Conservation (phyloP, 2,888 invertebrate genomes). For the Dilophus febrilis region DNA sequence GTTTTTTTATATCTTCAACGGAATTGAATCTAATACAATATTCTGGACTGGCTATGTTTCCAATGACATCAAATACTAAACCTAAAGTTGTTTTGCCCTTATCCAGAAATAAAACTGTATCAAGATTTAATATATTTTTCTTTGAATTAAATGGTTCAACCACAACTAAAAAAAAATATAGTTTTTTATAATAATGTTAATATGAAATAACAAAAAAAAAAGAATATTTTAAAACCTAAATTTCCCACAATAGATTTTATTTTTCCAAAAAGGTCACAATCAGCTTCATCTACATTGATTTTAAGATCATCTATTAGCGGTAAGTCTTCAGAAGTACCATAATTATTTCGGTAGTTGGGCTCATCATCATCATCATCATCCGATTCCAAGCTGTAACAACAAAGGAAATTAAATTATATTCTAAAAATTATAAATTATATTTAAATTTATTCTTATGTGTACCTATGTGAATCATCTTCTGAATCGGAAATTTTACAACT, state of each 20-base stretch:
- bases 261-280: constrained; percentile 56
- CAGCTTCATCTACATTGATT: constrained; percentile 58
- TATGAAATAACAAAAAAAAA: constrained; percentile 4
- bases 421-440: too few relatives aligned
- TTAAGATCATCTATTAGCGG: constrained; percentile 68
- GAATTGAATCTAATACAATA: constrained; percentile 87
- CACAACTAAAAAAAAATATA: constrained; percentile 44
- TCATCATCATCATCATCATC: constrained; percentile 1
- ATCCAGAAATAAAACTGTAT: constrained; percentile 72
- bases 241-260: constrained; percentile 54
- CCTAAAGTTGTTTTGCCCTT: constrained; percentile 58
- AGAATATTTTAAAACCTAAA: constrained; percentile 35
- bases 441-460: too few relatives aligned
- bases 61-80: constrained; percentile 81
- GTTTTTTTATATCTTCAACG: constrained; percentile 50
- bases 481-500: too few relatives aligned
- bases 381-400: too few relatives aligned
- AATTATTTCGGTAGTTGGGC: constrained; percentile 19
- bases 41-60: constrained; percentile 66
- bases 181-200: too few relatives aligned
- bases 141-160: constrained; percentile 53
- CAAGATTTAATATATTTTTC: constrained; percentile 66
- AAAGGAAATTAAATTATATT: too few relatives aligned
- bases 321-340: constrained; percentile 41
- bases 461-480: too few relatives aligned